Evolutionary conservation across 2,113 vertebrate genomes (phyloP).

Genomic region (Laterallus jamaicensis): DNA sequence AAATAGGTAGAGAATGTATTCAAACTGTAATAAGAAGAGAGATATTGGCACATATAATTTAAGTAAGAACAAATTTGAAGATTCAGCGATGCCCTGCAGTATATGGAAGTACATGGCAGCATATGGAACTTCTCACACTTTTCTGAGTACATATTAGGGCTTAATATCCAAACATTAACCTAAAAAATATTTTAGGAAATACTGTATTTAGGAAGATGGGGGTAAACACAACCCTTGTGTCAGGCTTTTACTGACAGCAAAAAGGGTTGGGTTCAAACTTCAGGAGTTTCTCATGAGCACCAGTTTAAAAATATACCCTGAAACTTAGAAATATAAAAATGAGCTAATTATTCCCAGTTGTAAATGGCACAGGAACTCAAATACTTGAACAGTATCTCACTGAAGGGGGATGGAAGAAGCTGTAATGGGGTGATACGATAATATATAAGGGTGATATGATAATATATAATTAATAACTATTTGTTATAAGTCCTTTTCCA

Average conservation of each 20-base stretch:
- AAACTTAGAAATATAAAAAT: background rate
- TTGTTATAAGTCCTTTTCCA: background rate
- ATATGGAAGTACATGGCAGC: background rate
- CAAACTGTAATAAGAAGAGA: background rate
- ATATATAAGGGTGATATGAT: background rate
- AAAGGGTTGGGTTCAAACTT: background rate
- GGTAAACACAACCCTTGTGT: background rate
- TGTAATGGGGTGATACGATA: background rate
- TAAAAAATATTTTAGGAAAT: constrained; percentile 15
- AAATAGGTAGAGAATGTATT: background rate
- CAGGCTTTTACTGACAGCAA: background rate
- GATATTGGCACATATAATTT: background rate
- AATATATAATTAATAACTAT: background rate
- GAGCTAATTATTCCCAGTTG: background rate
- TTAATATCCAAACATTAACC: background rate
- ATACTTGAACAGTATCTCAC: background rate
- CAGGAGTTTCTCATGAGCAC: background rate
- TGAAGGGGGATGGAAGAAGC: background rate
- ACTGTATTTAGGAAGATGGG: background rate
- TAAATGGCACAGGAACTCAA: background rate
- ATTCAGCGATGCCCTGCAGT: background rate
- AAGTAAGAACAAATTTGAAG: background rate
- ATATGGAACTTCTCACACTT: background rate
- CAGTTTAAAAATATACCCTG: background rate
- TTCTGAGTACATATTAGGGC: background rate